These are phyloP conservation scores for Coptodon bakossiorum DNA, from an alignment of 2,113 vertebrate species.

Conservation along the genomic window DNA sequence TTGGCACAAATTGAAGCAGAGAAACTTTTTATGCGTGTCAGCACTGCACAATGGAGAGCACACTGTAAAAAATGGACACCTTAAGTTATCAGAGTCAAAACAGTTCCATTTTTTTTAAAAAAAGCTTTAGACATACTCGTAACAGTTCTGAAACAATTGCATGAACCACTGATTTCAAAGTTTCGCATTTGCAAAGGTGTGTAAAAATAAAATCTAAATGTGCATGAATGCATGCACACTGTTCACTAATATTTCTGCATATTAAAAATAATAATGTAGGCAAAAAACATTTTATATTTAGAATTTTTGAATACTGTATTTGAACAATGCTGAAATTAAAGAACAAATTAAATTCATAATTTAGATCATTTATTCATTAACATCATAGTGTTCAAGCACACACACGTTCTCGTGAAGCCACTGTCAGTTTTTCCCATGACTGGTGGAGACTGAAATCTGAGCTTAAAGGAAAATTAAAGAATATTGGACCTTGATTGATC, in stretches of 20 bases:
- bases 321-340: background rate
- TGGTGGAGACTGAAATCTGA: background rate
- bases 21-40: constrained; percentile 32
- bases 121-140: background rate
- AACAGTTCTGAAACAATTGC: background rate
- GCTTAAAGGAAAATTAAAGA: background rate
- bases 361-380: background rate
- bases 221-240: background rate
- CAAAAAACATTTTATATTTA: background rate
- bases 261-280: background rate
- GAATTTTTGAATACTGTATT: background rate
- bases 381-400: background rate
- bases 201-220: background rate
- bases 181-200: background rate
- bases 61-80: constrained; percentile 22
- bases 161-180: background rate
- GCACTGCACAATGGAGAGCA: background rate
- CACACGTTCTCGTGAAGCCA: background rate
- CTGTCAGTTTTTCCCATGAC: background rate
- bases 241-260: background rate
- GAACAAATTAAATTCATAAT: background rate
- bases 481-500: background rate
- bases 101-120: background rate
- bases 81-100: background rate
- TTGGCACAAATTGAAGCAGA: constrained; percentile 46